Percentiles rank a stretch among this genome's conserved stretches.
Evolutionary conservation across 2,888 invertebrate species (phyloP).

Genomic region (Lathronympha strigana): DNA sequence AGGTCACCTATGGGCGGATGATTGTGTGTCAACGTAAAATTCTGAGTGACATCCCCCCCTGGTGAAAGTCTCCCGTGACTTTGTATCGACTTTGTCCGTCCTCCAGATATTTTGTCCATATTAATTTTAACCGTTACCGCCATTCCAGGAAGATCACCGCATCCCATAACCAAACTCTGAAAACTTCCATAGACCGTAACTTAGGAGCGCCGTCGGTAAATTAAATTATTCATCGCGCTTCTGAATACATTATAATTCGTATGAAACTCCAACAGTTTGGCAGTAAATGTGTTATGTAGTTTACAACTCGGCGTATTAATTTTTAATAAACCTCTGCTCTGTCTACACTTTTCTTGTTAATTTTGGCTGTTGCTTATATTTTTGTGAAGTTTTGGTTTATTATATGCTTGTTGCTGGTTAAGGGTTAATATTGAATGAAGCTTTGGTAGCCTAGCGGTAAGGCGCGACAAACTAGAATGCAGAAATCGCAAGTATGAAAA

Average conservation of each 20-base stretch:
- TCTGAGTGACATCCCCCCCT: too few species aligned
- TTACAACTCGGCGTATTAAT: constrained; percentile 33
- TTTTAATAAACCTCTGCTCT: constrained; percentile 32
- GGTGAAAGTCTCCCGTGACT: too few species aligned
- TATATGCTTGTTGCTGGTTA: not conserved
- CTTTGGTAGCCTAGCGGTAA: too few species aligned
- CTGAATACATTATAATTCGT: constrained; percentile 34
- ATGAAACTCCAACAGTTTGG: constrained; percentile 39
- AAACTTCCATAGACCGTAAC: constrained; percentile 35
- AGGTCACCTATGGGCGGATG: too few species aligned
- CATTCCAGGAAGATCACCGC: constrained; percentile 15
- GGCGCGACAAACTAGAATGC: too few species aligned
- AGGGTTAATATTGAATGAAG: constrained; percentile 5
- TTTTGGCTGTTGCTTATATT: constrained; percentile 12
- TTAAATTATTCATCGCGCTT: constrained; percentile 38
- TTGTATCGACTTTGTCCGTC: not conserved
- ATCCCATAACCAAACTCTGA: constrained; percentile 13
- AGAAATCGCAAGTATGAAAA: too few species aligned
- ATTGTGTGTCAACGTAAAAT: too few species aligned
- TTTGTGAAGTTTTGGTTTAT: not conserved
- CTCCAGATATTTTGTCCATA: not conserved
- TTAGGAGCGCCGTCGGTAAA: constrained; percentile 33
- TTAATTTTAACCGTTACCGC: not conserved
- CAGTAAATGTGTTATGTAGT: constrained; percentile 35
- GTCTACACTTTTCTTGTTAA: constrained; percentile 16